Percentiles rank a stretch among this genome's conserved stretches.
Conservation (phyloP, 2,888 invertebrate genomes). For the Maniola hyperantus region DNA sequence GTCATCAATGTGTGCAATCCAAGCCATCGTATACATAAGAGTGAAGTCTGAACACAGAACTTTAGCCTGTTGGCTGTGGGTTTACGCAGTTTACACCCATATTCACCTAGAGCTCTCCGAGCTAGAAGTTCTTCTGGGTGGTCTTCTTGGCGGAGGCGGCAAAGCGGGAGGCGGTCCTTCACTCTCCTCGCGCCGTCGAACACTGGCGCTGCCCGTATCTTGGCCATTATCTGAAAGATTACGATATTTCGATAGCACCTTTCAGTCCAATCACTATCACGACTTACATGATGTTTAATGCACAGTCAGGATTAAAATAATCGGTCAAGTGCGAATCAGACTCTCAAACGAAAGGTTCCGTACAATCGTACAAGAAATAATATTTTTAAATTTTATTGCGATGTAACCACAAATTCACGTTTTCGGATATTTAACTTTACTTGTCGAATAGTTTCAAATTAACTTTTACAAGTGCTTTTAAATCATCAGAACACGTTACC, state of each 20-base stretch:
- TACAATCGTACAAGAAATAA: too few species aligned
- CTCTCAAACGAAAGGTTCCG: too few species aligned
- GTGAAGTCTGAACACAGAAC: not conserved
- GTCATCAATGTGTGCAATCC: too few species aligned
- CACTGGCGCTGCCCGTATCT: constrained; percentile 59
- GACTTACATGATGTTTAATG: not conserved
- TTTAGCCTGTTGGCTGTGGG: not conserved
- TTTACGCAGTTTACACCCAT: not conserved
- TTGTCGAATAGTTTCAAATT: too few species aligned
- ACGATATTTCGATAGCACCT: constrained; percentile 29
- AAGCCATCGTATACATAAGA: not conserved
- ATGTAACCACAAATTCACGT: too few species aligned
- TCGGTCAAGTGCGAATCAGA: too few species aligned
- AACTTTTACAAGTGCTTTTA: too few species aligned
- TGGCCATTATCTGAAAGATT: constrained; percentile 63
- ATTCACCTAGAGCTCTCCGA: constrained; percentile 61
- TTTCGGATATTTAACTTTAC: too few species aligned
- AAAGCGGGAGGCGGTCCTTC: constrained; percentile 72
- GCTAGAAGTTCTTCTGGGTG: constrained; percentile 57
- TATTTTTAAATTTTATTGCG: too few species aligned
- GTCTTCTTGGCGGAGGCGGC: constrained; percentile 73
- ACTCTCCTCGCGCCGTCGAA: constrained; percentile 63
- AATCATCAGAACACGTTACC: too few species aligned
- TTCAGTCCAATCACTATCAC: constrained; percentile 3
- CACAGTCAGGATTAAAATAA: too few species aligned